A percentile compares a stretch with the other conserved stretches of the same genome.
phyloP scores from a whole-genome alignment of 1,140 invertebrate species.

The Bombus confusus region DNA sequence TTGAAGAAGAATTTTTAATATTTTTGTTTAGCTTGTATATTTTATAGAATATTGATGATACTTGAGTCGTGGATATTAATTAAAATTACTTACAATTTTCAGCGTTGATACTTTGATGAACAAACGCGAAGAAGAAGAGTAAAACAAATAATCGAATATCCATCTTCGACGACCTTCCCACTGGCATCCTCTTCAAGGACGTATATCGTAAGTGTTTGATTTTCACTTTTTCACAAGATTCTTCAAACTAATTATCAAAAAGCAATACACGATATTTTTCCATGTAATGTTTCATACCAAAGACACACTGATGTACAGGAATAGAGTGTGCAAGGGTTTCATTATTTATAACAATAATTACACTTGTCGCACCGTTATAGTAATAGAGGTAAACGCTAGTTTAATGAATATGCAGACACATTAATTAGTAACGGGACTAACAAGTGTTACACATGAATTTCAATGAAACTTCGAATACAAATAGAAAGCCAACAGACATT shows the following conservation, averaged over 20 bases:
- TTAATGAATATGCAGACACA: too few species aligned
- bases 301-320: not conserved
- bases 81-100: slow-evolving; percentile 51
- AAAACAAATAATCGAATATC: not conserved
- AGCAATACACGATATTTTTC: not conserved
- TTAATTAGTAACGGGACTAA: not conserved
- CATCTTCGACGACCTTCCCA: slow-evolving; percentile 21
- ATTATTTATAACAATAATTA: slow-evolving; percentile 5
- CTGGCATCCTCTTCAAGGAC: not conserved
- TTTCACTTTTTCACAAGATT: slow-evolving; percentile 1
- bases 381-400: not conserved
- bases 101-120: slow-evolving; percentile 2
- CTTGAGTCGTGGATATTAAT: not conserved
- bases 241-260: not conserved
- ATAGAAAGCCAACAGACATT: not conserved
- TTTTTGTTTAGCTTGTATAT: not conserved
- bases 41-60: not conserved
- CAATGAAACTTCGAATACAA: not conserved
- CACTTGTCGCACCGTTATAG: slow-evolving; percentile 12
- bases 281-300: not conserved
- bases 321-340: not conserved
- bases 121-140: slow-evolving; percentile 9
- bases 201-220: not conserved
- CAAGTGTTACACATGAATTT: too few species aligned
- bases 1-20: not conserved